phyloP scores from a whole-genome alignment of 1,140 invertebrate genomes.

The Lepidostoma basale region DNA sequence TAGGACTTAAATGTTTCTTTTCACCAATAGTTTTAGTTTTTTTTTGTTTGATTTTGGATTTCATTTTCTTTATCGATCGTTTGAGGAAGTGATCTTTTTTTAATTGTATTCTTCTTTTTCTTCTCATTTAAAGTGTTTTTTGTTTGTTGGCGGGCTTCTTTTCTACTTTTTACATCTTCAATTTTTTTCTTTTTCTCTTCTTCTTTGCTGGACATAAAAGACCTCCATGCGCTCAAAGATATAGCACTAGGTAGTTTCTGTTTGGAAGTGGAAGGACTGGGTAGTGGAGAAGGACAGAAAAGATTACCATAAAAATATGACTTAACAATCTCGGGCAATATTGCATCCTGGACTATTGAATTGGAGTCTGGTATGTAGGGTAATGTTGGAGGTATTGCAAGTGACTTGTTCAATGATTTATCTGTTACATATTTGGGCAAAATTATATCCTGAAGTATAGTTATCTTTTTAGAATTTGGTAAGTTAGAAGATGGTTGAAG shows the following conservation, averaged over 20 bases:
- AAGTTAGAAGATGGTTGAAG: background rate
- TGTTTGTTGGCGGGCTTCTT: background rate
- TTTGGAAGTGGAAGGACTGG: no score
- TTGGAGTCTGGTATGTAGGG: no score
- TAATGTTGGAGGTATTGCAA: no score
- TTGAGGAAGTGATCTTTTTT: background rate
- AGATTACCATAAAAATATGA: no score
- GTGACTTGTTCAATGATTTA: no score
- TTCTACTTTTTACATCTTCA: slow-evolving; percentile 1
- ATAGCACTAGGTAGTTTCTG: background rate
- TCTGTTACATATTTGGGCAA: no score
- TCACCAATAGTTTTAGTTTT: background rate
- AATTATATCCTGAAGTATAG: no score
- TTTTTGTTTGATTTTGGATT: background rate
- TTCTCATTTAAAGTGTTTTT: slow-evolving; percentile 2
- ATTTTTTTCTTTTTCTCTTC: background rate
- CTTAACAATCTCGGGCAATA: no score
- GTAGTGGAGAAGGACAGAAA: no score
- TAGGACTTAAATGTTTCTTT: background rate
- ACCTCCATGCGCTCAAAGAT: background rate
- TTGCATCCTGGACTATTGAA: no score
- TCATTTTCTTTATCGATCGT: background rate
- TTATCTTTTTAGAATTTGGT: background rate
- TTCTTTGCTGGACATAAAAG: background rate
- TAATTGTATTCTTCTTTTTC: background rate